Evolutionary conservation across 2,888 invertebrate species (phyloP), one percentile per base, ranked within the genome.

Genomic region (Drosophila gaucha): DNA sequence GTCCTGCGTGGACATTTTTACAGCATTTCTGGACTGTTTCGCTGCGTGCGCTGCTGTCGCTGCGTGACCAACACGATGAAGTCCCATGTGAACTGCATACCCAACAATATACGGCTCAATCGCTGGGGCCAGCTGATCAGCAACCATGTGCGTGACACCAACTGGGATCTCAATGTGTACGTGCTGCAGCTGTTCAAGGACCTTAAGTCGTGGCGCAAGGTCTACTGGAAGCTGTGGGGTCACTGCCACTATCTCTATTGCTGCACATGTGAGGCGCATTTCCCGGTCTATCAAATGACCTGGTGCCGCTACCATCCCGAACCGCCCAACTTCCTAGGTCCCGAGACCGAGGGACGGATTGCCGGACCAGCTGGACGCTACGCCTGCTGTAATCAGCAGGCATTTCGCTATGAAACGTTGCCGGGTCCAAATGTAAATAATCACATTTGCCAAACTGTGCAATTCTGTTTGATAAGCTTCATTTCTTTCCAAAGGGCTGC

Each of bases 141-240:
- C 67, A 92, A 94, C 10, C 97, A 97, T 89, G 91, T 93, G 43
- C 94, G 95, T 74, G 97, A 98, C 78, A 89, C 93, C 1, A 92
- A 93, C 1, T 98, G 98, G 97, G 95, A 95, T 82, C 92, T 96
- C 33, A 96, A 95, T 89, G 95, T 95, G 55, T 96, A 96, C 90
- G 94, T 98, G 28, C 91, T 95, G 38, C 94, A 94, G 87, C 91
- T 97, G 65, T 96, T 96, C 88, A 94, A 94, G 16, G 95, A 96
- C 87, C 92, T 97, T 60, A 96, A 96, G 70, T 95, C 95, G 0
- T 98, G 98, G 98, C 93, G 97, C 0, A 95, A 95, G 87, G 97
- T 98, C 2, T 98, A 98, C 92, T 98, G 98, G 98, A 94, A 96
- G 39, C 92, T 98, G 44, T 98, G 98, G 98, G 97, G 97, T 0